Evolutionary conservation across 2,797 vertebrate species (phyloP).

Genomic region (Tragelaphus eurycerus): DNA sequence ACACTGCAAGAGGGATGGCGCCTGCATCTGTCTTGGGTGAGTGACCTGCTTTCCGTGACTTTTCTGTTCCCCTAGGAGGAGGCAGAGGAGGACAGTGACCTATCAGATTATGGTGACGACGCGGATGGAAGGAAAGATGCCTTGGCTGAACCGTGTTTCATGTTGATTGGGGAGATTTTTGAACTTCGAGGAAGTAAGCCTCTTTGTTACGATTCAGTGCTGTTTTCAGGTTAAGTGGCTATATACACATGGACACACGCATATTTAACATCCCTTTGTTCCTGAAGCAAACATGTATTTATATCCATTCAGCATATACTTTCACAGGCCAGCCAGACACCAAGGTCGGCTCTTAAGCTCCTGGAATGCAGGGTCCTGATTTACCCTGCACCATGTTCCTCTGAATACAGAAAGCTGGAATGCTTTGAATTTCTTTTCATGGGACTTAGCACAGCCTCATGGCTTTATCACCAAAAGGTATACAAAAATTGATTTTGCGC

Average conservation of each 20-base stretch:
- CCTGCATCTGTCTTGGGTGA: not conserved
- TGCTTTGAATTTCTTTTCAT: not conserved
- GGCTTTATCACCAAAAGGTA: not conserved
- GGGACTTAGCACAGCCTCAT: not conserved
- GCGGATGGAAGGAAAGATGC: conserved; percentile 92
- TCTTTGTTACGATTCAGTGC: not conserved
- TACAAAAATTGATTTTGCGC: not conserved
- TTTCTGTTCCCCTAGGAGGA: conserved; percentile 89
- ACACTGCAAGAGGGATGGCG: not conserved
- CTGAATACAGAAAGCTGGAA: not conserved
- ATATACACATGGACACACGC: not conserved
- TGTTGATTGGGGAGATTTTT: conserved; percentile 99
- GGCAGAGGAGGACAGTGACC: conserved; percentile 94
- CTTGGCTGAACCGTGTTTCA: conserved; percentile 97
- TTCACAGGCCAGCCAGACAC: not conserved
- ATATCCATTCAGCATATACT: not conserved
- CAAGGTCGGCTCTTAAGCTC: not conserved
- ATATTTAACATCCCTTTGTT: not conserved
- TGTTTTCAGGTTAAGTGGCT: not conserved
- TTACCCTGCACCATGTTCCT: not conserved
- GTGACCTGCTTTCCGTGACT: not conserved
- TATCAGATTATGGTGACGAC: conserved; percentile 94
- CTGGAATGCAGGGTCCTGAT: not conserved
- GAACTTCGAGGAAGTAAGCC: conserved; percentile 97
- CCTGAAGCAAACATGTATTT: not conserved